Percentiles rank a stretch among this genome's conserved stretches.
Conservation (phyloP, 2,888 invertebrate genomes). For the Nomada hirtipes region DNA sequence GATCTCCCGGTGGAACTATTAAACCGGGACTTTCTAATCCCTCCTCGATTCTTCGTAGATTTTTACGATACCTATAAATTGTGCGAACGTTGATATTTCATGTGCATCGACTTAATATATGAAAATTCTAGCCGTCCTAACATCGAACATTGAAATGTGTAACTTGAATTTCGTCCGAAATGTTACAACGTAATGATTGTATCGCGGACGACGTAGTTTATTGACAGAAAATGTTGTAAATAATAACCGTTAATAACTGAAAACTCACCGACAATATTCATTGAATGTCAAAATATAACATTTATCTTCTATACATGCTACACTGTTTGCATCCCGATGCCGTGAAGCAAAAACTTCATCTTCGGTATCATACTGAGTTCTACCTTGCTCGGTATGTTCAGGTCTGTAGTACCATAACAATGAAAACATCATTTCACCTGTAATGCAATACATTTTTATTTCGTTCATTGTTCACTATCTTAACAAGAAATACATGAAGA, state of each 20-base stretch:
- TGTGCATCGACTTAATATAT: not conserved
- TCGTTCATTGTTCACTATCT: not conserved
- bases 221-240: not conserved
- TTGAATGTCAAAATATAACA: constrained; percentile 98
- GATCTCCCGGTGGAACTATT: constrained; percentile 90
- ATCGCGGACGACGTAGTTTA: not conserved
- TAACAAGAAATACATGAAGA: not conserved
- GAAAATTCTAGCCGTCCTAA: no score
- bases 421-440: constrained; percentile 98
- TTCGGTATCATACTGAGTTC: constrained; percentile 91
- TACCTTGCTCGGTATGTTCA: constrained; percentile 97
- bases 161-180: not conserved
- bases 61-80: constrained; percentile 91
- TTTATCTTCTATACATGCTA: constrained; percentile 98
- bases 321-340: constrained; percentile 97
- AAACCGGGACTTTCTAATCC: constrained; percentile 89
- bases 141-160: no score
- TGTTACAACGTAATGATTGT: not conserved
- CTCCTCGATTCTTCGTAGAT: constrained; percentile 91
- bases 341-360: constrained; percentile 98
- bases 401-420: constrained; percentile 99
- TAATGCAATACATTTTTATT: constrained; percentile 33
- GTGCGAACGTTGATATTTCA: constrained; percentile 4
- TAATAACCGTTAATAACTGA: not conserved
- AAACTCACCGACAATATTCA: constrained; percentile 96